Evolutionary conservation across 2,113 vertebrate species (phyloP).

Genomic region (Passer domesticus): DNA sequence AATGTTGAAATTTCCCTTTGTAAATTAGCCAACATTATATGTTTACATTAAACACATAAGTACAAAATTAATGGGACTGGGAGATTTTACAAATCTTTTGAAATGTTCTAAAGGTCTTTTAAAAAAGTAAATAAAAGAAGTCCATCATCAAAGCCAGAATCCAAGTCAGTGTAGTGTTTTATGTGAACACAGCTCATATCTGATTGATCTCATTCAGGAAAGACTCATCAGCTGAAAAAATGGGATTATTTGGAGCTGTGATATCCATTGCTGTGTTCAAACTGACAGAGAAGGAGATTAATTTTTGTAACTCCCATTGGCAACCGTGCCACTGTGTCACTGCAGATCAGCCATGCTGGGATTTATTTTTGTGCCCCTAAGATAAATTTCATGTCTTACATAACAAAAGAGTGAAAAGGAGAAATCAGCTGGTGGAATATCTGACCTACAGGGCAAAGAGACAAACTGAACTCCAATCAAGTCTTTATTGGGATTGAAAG

Average conservation of each 20-base stretch:
- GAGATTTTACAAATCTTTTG: neutral
- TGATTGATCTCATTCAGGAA: neutral
- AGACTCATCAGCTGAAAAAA: neutral
- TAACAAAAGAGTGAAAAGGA: constrained; percentile 11
- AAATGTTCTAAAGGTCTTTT: neutral
- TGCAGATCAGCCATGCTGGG: neutral
- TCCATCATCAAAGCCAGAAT: neutral
- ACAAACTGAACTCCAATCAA: constrained; percentile 3
- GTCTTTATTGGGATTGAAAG: neutral
- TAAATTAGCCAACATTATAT: neutral
- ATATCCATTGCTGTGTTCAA: neutral
- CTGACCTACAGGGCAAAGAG: constrained; percentile 8
- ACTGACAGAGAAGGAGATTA: neutral
- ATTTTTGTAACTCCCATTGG: neutral
- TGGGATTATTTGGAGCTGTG: neutral
- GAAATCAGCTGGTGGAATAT: neutral
- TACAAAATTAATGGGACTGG: neutral
- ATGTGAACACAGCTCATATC: neutral
- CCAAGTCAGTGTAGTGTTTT: neutral
- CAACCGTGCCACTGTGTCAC: neutral
- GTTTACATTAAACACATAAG: neutral
- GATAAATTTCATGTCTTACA: constrained; percentile 9
- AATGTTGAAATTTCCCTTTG: neutral
- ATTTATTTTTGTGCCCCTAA: constrained; percentile 4
- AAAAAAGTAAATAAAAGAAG: neutral